Base-by-base conservation (phyloP, 1,140 invertebrate species). In the Oncopeltus fasciatus region DNA sequence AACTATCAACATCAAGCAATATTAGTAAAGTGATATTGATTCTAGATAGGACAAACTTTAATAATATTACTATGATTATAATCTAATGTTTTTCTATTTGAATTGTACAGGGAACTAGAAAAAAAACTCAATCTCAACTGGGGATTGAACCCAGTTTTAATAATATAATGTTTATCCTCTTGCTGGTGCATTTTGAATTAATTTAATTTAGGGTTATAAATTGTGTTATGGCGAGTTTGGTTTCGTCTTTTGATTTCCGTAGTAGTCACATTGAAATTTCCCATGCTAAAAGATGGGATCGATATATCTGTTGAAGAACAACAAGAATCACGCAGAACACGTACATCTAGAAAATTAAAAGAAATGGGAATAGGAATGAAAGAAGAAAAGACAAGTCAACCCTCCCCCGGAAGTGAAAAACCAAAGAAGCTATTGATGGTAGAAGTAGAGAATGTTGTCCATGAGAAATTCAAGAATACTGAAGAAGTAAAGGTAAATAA, bases 401-500 rank as follows among this genome's bases (percentile, higher is more conserved):
- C 20, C 16, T 20, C 53, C 47, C 2, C 44, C 27, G 29, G 31
- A 57, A 43, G 20, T 57, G 43, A 51, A 46, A 53, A 46, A 27
- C 20, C 16, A 51, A 29, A 57, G 24, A 57, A 29, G 16, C 14
- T 98, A 11, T 75, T 98, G 29, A 94, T 98, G 87, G 93, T 89
- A 0, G 91, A 95, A 75, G 91, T 95, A 29, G 92, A 96, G 74
- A 99, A 99, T 79, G 72, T 98, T 47, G 80, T 83, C 31, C 88
- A 95, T 71, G 86, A 95, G 62, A 86, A 88, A 67, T 98, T 94
- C 73, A 80, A 86, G 66, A 87, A 88, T 73, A 95, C 87, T 16
- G 90, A 95, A 73, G 94, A 98, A 81, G 86, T 99, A 21, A 98
- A 98, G 77, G 85, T 87, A 63, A n/a, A n/a, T n/a, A n/a, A n/a